phyloP scores from a whole-genome alignment of 2,888 invertebrate species.

The Drosophila picticornis region DNA sequence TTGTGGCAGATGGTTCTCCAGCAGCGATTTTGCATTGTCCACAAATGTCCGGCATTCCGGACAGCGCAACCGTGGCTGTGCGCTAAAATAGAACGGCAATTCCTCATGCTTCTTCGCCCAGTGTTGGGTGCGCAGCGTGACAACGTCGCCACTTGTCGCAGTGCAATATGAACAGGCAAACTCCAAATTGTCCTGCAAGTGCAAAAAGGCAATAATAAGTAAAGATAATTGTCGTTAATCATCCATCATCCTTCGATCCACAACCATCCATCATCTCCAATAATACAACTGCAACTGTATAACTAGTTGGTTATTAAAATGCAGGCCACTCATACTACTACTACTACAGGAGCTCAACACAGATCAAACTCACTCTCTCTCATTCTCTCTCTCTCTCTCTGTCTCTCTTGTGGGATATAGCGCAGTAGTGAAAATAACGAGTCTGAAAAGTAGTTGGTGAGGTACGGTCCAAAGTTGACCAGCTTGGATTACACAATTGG shows the following conservation, averaged over 20 bases:
- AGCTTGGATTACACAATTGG: no score
- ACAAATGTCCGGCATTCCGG: slow-evolving; percentile 63
- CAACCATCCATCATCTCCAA: no score
- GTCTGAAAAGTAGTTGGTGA: no score
- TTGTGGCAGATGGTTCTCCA: slow-evolving; percentile 59
- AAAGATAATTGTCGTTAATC: not conserved
- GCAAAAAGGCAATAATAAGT: not conserved
- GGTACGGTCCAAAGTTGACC: no score
- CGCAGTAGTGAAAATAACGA: no score
- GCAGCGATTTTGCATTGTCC: slow-evolving; percentile 62
- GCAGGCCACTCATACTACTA: no score
- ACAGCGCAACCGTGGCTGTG: slow-evolving; percentile 72
- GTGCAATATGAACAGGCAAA: slow-evolving; percentile 76
- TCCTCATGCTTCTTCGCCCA: slow-evolving; percentile 58
- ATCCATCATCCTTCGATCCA: no score
- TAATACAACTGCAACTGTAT: no score
- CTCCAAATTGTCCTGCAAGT: slow-evolving; percentile 33
- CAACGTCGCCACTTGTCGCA: slow-evolving; percentile 49
- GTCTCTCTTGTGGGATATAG: not conserved
- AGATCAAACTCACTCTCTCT: not conserved
- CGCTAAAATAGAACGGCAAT: slow-evolving; percentile 77
- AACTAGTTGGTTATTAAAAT: no score
- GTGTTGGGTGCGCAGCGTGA: slow-evolving; percentile 63
- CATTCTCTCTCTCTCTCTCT: not conserved
- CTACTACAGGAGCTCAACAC: no score